Evolutionary conservation across 2,888 invertebrate species (phyloP), one percentile per base, ranked within the genome.

Genomic region (Cheiracanthium punctorium): DNA sequence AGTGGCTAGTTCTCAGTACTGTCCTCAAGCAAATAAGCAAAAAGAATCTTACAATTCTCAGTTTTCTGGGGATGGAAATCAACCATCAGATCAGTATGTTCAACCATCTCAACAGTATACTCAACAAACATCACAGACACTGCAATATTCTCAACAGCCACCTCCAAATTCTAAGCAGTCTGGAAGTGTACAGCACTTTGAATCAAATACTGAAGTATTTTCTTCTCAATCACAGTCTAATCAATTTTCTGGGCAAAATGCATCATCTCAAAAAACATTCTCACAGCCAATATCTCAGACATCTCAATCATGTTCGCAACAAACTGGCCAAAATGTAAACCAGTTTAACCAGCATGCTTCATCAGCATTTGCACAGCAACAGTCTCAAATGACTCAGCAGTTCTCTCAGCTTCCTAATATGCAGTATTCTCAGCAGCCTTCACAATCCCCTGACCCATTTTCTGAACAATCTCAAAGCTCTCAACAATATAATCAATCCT

Each of bases 81-180:
- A 84, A 29, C 14, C 77, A 20, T 32, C 82, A 48, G 43, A 67
- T n/a, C 65, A 79, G 24, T 43, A 48, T 37, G 30, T 32, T n/a
- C 77, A 79, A 12, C 41, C 75, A 29, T 69, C 79, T 48, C 77
- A 77, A 33, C 84, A 84, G 52, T 84, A 69, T 73, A n/a, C 48
- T 20, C 70, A 75, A 7, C 41, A 58, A 64, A 28, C 75, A 32
- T 17, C 65, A 48, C 72, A 65, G 37, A 29, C 77, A 17, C 72
- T 64, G 20, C 76, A 65, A 20, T 72, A 64, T 43, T 20, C n/a
- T 33, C 43, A 41, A 7, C 71, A 71, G 29, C 28, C 67, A 0
- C 14, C 17, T 12, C 71, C 41, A 29, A 43, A 43, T 71, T 12
- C 69, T 1, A 58, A 64, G 24, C 30, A 41, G 69, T 20, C 69